A percentile compares a stretch with the other conserved stretches of the same genome.
Evolutionary conservation across 2,888 invertebrate genomes (phyloP).

Genomic region (Epiblema foenella): DNA sequence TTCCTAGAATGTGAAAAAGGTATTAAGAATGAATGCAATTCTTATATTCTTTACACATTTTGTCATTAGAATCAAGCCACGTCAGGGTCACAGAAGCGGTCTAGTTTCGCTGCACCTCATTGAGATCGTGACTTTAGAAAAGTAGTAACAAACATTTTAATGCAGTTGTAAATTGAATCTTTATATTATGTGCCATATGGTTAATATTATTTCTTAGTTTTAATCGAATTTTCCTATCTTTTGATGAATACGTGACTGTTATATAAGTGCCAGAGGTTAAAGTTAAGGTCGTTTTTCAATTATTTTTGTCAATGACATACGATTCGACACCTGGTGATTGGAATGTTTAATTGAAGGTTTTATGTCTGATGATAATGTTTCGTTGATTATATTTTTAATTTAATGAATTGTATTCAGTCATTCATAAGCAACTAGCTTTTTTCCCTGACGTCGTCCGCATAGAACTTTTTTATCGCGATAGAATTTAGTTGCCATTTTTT

Average conservation of each 20-base stretch:
- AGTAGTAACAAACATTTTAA: not conserved
- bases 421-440: too few species aligned
- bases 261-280: constrained; percentile 35
- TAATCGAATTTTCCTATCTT: not conserved
- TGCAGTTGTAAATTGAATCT: not conserved
- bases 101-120: constrained; percentile 25
- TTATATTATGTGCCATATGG: not conserved
- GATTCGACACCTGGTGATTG: constrained; percentile 12
- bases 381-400: constrained; percentile 15
- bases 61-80: not conserved
- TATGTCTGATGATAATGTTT: constrained; percentile 1
- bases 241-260: constrained; percentile 16
- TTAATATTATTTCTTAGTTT: not conserved
- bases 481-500: too few species aligned
- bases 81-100: constrained; percentile 24
- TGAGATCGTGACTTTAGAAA: not conserved
- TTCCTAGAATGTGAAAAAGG: not conserved
- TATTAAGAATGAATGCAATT: not conserved
- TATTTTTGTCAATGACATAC: constrained; percentile 25
- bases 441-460: too few species aligned
- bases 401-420: too few species aligned
- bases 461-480: too few species aligned
- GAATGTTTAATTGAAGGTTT: constrained; percentile 6
- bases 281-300: constrained; percentile 36
- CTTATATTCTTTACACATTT: not conserved